Conservation (phyloP, 2,797 vertebrate species). For the Falco rusticolus region DNA sequence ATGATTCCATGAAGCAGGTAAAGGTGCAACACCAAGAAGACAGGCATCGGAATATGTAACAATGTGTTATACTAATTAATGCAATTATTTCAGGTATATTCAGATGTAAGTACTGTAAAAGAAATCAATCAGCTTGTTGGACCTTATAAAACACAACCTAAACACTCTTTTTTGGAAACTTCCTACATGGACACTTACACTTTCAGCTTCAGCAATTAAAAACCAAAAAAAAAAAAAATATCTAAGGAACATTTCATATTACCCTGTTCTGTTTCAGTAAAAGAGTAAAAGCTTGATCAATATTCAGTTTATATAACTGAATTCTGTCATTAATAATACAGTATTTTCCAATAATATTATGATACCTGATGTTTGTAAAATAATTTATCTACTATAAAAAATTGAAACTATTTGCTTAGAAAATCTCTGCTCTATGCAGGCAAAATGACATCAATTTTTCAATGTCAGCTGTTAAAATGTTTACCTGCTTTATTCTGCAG, state of each 20-base stretch:
- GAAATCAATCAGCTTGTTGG: background rate
- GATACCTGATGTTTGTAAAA: background rate
- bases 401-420: background rate
- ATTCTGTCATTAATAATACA: background rate
- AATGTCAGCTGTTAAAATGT: background rate
- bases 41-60: background rate
- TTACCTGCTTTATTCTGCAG: conserved; percentile 98
- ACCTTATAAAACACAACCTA: background rate
- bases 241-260: background rate
- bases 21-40: background rate
- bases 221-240: background rate
- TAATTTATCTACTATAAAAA: background rate
- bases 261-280: background rate
- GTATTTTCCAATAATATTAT: background rate
- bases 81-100: background rate
- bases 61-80: background rate
- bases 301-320: background rate
- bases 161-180: background rate
- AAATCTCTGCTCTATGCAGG: background rate
- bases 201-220: background rate
- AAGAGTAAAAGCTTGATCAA: background rate
- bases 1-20: background rate
- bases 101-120: background rate
- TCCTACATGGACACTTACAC: background rate
- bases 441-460: background rate